A percentile compares a stretch with the other conserved stretches of the same genome.
phyloP scores from a whole-genome alignment of 1,140 invertebrate species.

The Maniola jurtina region DNA sequence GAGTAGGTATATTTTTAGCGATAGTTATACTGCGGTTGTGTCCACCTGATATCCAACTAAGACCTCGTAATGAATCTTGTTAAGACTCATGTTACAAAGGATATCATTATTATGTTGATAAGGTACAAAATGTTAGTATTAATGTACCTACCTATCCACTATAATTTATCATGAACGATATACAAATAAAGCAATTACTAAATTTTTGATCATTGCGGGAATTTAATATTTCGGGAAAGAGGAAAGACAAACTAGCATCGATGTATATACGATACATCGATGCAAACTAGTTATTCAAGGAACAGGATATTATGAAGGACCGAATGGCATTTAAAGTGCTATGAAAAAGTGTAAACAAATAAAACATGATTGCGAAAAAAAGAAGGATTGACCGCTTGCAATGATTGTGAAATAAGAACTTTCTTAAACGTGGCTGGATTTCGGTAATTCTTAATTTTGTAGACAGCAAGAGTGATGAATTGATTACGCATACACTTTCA shows the following conservation, averaged over 20 bases:
- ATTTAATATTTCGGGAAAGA: too few species aligned
- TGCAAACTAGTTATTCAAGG: too few species aligned
- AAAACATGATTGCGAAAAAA: background rate
- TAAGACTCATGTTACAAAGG: constrained; percentile 17
- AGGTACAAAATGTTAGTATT: background rate
- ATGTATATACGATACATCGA: too few species aligned
- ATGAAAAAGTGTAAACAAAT: background rate
- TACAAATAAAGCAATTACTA: too few species aligned
- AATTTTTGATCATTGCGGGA: too few species aligned
- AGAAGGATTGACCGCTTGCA: too few species aligned
- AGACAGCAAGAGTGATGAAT: background rate
- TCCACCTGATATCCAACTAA: constrained; percentile 14
- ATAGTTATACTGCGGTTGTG: constrained; percentile 6
- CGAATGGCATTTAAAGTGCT: too few species aligned
- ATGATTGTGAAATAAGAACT: too few species aligned
- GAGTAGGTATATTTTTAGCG: background rate
- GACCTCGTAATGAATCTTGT: constrained; percentile 19
- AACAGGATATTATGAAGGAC: too few species aligned
- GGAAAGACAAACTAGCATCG: too few species aligned
- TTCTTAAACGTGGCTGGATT: background rate
- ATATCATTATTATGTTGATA: constrained; percentile 1
- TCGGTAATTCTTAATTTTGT: too few species aligned
- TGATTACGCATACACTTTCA: too few species aligned
- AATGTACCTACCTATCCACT: background rate
- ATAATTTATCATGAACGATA: background rate